These are phyloP conservation scores for Meleagris gallopavo DNA, from an alignment of 2,113 vertebrate species.

Conservation along the genomic window DNA sequence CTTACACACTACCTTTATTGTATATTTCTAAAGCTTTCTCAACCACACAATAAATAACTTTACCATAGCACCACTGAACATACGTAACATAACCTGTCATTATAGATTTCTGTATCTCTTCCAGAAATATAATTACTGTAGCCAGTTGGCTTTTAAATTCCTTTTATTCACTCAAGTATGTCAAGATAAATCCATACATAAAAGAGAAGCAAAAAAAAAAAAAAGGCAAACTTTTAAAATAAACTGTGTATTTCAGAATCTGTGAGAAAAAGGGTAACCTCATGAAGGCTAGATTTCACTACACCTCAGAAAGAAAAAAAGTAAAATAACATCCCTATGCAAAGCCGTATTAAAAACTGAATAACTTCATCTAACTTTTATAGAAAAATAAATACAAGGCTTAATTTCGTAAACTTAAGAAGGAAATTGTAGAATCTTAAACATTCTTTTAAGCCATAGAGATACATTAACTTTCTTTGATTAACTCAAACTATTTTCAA, in stretches of 20 bases:
- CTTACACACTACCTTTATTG: not conserved
- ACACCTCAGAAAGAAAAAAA: not conserved
- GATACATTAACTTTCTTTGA: constrained; percentile 36
- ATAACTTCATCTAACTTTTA: not conserved
- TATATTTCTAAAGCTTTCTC: constrained; percentile 5
- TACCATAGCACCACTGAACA: not conserved
- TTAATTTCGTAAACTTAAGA: not conserved
- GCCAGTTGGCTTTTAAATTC: constrained; percentile 42
- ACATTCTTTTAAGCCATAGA: constrained; percentile 24
- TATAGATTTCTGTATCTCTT: constrained; percentile 47
- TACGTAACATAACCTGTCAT: not conserved
- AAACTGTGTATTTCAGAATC: not conserved
- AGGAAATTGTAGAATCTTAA: not conserved
- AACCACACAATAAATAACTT: constrained; percentile 4
- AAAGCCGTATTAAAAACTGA: constrained; percentile 26
- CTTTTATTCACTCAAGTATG: constrained; percentile 32
- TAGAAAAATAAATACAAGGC: not conserved
- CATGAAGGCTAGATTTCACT: constrained; percentile 19
- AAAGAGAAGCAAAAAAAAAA: not conserved
- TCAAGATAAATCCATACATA: constrained; percentile 46
- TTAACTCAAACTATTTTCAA: not conserved
- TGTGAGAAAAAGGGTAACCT: not conserved
- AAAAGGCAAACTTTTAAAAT: constrained; percentile 28
- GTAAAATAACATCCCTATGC: not conserved
- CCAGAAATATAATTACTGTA: constrained; percentile 31